phyloP scores from a whole-genome alignment of 1,140 invertebrate genomes.

The Acromyrmex heyeri region DNA sequence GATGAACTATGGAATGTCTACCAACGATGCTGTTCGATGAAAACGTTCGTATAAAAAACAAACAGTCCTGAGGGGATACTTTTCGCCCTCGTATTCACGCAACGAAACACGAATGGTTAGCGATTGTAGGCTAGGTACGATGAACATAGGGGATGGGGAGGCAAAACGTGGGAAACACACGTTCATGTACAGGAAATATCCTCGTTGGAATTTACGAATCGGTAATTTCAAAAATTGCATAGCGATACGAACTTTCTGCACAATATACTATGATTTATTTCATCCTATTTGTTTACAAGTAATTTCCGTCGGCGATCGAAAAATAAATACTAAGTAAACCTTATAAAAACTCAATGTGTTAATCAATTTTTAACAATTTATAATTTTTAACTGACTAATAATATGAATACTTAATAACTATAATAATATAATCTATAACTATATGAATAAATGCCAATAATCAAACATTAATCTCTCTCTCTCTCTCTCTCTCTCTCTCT shows the following conservation, averaged over 20 bases:
- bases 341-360: not conserved
- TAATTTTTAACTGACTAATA: not conserved
- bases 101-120: conserved; percentile 44
- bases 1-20: conserved; percentile 9
- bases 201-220: conserved; percentile 66
- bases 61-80: conserved; percentile 67
- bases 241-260: conserved; percentile 66
- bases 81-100: conserved; percentile 57
- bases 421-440: conserved; percentile 1
- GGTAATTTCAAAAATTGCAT: conserved; percentile 76
- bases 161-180: conserved; percentile 36
- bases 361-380: conserved; percentile 12
- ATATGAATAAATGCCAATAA: not conserved
- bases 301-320: conserved; percentile 49
- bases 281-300: conserved; percentile 69
- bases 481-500: too few relatives aligned
- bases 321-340: conserved; percentile 16
- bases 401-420: too few relatives aligned
- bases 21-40: conserved; percentile 61
- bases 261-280: conserved; percentile 52
- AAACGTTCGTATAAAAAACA: conserved; percentile 74
- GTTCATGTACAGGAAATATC: conserved; percentile 45
- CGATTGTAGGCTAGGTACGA: conserved; percentile 20
- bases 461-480: not conserved
- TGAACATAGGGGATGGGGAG: not conserved